Base-by-base conservation (phyloP, 1,140 invertebrate species). In the Ruditapes philippinarum region DNA sequence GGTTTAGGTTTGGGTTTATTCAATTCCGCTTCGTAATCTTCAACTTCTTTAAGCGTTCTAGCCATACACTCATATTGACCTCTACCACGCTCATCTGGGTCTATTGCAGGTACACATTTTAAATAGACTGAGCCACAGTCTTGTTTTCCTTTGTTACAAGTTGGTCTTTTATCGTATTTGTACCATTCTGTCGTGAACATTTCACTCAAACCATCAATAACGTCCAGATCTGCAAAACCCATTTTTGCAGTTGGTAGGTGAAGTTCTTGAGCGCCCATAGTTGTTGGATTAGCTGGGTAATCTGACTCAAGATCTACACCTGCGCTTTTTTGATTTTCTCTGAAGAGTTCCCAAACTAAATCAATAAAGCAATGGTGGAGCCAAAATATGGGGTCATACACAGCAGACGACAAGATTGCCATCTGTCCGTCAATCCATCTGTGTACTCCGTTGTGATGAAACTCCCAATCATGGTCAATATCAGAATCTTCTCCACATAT, bases 291-390 rank as follows among this genome's bases (percentile, higher is more conserved):
- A 28, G 49, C 31, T 12, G 92, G 92, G 49, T 92, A 92, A 68
- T 92, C 92, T 0, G 78, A 68, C n/a, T 88, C 65, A 19, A 90
- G 89, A 49, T 94, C 91, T 49, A 92, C 88, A 11, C 89, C 89
- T 0, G 80, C 38, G 14, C 28, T 45, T 12, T 94, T 92, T 65
- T 94, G 91, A 33, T 92, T 93, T 31, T 88, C 54, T n/a, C 94
- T 73, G 80, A 94, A 95, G 45, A 90, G 51, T 81, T 95, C 92
- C 94, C 94, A 95, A 11, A 95, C 60, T 49, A 92, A 93, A 87
- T 96, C 96, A 57, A 96, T 91, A 90, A 95, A 96, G 25, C 90
- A 73, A 88, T 96, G 96, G 89, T 96, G 95, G 78, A 95, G 70
- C 90, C 94, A 96, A 89, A 96, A 96, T 22, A 95, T 89, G 0